Percentiles rank a stretch among this genome's conserved stretches.
Evolutionary conservation across 2,888 invertebrate species (phyloP).

Genomic region (Frankliniella intonsa): DNA sequence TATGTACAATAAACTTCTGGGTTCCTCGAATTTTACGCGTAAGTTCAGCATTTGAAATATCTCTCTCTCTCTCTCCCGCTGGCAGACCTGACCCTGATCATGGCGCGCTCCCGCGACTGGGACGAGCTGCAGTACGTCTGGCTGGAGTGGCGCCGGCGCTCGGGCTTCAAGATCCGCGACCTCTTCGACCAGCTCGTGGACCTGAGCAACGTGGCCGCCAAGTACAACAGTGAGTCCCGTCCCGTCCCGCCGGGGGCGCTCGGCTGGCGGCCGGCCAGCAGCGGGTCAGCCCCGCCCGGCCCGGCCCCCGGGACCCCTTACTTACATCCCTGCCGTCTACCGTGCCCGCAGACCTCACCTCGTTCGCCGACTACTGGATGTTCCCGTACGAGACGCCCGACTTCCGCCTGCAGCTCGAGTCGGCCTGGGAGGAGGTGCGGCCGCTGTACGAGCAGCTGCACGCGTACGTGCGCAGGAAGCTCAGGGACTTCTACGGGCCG

Average conservation of each 20-base stretch:
- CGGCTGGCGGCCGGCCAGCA: no score
- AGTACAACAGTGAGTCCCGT: constrained; percentile 66
- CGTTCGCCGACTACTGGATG: constrained; percentile 85
- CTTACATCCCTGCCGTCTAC: not conserved
- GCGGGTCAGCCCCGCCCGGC: no score
- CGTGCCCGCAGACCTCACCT: constrained; percentile 76
- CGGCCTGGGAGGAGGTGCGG: constrained; percentile 76
- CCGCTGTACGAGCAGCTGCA: constrained; percentile 85
- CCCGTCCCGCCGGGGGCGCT: no score
- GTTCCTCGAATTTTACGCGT: no score
- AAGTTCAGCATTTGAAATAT: no score
- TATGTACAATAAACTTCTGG: no score
- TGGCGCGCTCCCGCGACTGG: constrained; percentile 80
- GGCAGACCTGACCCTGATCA: constrained; percentile 56
- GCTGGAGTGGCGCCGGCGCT: constrained; percentile 85
- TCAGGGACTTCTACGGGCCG: constrained; percentile 78
- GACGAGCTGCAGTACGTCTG: constrained; percentile 82
- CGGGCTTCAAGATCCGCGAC: constrained; percentile 72
- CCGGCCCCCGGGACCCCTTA: no score
- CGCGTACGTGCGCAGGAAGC: constrained; percentile 78
- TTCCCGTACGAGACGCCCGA: constrained; percentile 75
- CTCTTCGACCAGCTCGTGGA: constrained; percentile 74
- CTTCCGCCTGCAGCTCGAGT: constrained; percentile 72
- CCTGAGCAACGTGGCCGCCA: constrained; percentile 74
- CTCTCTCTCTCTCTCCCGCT: constrained; percentile 34